Base-by-base conservation (phyloP, 92 coral and sea anemone genomes). In the Palythoa grandis region DNA sequence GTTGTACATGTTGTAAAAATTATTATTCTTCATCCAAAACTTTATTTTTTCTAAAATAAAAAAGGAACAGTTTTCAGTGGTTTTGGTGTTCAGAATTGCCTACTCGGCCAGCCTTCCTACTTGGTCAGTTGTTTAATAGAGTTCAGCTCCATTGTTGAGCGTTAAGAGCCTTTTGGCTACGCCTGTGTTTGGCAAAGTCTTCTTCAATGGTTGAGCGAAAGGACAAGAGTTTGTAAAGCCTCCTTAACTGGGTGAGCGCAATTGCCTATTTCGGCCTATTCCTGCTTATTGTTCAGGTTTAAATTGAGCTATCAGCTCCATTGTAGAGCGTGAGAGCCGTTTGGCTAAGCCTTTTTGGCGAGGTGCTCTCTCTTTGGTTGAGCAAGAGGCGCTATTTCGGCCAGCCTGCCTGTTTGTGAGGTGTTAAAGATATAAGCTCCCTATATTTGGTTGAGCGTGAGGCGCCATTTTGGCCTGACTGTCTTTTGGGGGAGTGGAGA, bases 21-120 rank as follows among this genome's bases (percentile, higher is more conserved):
- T 70, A 29, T 29, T 35, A 70, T 37, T 70, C 75, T 29, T 70
- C 15, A 38, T 38, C 16, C 50, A 35, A 38, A 29, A 70, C 35
- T 29, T 29, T 29, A 29, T 29, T 29, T 1, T 29, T n/a, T n/a
- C n/a, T n/a, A n/a, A n/a, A n/a, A n/a, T n/a, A n/a, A 29, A 29
- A 70, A 8, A 38, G 12, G 16, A 67, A 19, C 70, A 67, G 13
- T 67, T 67, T 17, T 67, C 14, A 67, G 39, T 67, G 72, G 7
- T 67, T 67, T 67, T 67, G 39, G 38, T 23, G 72, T 67, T 67
- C 39, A 24, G 72, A 67, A 3, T 67, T 23, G 43, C 15, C 72
- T 67, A 67, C 72, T 67, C 52, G 22, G 76, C 76, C 50, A 71
- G 76, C 76, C 76, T 39, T 71, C 53, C 53, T 71, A 35, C 6